Evolutionary conservation across 1,140 invertebrate genomes (phyloP).

Genomic region (Ylistrum balloti): DNA sequence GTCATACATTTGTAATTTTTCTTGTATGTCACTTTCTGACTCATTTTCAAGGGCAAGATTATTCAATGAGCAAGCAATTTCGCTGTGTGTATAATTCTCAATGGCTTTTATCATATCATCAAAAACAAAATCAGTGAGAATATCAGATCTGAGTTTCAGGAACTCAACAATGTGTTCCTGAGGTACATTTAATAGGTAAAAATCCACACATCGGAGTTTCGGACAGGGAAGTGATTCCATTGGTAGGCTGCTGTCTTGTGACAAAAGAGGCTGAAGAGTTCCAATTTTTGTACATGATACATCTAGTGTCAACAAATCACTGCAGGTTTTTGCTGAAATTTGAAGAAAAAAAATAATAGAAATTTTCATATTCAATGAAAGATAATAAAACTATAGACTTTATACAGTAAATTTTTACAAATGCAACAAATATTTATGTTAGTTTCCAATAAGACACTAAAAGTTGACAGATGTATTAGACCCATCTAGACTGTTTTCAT

Average conservation of each 20-base stretch:
- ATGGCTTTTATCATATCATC: not conserved
- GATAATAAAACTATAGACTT: not conserved
- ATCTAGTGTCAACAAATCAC: not conserved
- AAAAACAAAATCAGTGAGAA: not conserved
- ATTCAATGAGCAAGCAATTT: not conserved
- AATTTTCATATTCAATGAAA: too few species aligned
- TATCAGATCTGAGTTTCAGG: not conserved
- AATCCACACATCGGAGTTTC: slow-evolving; percentile 23
- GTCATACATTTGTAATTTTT: not conserved
- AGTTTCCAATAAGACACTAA: too few species aligned
- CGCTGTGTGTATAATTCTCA: not conserved
- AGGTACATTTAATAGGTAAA: not conserved
- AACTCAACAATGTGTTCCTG: not conserved
- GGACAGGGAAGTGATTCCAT: not conserved
- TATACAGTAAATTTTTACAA: too few species aligned
- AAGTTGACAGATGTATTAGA: too few species aligned
- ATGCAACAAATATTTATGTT: too few species aligned
- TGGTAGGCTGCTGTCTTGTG: not conserved
- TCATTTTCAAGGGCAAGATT: not conserved
- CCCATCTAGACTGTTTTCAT: too few species aligned
- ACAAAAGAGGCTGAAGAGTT: not conserved
- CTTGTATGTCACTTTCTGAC: not conserved
- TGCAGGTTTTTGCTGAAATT: slow-evolving; percentile 10
- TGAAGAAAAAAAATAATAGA: not conserved
- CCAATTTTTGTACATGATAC: not conserved